Conservation (phyloP, 2,113 vertebrate genomes). For the Callorhinus ursinus region DNA sequence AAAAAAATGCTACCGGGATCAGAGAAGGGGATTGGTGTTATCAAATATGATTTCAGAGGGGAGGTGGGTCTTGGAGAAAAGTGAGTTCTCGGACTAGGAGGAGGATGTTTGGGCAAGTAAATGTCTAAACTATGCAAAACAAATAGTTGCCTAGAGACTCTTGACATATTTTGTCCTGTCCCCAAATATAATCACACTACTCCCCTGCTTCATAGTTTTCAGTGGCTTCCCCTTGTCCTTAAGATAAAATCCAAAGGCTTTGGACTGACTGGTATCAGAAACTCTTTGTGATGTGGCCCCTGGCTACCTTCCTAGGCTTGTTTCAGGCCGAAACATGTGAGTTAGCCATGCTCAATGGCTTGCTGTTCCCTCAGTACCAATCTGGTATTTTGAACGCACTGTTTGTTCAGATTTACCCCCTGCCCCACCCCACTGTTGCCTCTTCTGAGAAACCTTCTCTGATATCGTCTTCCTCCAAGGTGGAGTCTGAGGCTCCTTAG, state of each 20-base stretch:
- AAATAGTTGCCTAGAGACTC: background rate
- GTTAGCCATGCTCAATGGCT: background rate
- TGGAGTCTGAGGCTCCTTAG: background rate
- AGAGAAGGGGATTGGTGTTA: background rate
- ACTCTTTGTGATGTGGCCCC: background rate
- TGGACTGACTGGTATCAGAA: background rate
- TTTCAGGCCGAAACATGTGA: background rate
- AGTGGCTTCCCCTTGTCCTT: background rate
- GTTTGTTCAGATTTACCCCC: constrained; percentile 39
- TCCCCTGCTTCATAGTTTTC: background rate
- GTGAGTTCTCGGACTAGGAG: background rate
- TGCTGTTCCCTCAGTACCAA: background rate
- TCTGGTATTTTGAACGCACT: background rate
- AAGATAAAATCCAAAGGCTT: background rate
- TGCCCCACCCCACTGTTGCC: background rate
- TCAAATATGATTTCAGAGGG: background rate
- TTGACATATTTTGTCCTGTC: background rate
- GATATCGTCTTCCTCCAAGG: background rate
- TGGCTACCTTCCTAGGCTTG: background rate
- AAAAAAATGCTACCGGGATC: background rate
- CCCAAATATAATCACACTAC: background rate
- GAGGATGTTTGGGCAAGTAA: background rate
- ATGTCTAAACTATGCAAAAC: background rate
- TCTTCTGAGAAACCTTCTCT: constrained; percentile 43
- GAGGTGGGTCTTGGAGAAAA: background rate